Percentiles rank a stretch among this genome's conserved stretches.
phyloP scores from a whole-genome alignment of 2,113 vertebrate species.

The Grammomys dolichurus region DNA sequence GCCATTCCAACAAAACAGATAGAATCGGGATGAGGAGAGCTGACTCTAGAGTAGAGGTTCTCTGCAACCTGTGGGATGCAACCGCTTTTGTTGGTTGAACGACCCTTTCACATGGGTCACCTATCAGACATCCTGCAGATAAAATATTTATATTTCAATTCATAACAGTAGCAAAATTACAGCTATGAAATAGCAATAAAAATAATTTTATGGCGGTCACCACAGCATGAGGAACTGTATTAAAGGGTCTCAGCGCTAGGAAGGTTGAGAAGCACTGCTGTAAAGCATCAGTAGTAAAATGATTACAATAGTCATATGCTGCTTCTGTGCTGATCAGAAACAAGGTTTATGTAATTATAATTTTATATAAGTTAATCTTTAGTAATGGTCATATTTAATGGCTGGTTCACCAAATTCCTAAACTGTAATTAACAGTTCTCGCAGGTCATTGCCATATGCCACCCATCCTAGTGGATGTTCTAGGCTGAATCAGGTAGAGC shows the following conservation, averaged over 20 bases:
- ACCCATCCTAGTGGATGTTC: fast-evolving
- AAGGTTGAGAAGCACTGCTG: not conserved
- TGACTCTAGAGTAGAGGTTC: not conserved
- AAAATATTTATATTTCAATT: not conserved
- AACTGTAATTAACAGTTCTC: not conserved
- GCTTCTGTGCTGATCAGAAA: constrained; percentile 4
- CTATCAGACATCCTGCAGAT: not conserved
- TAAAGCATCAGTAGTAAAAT: not conserved
- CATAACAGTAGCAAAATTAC: not conserved
- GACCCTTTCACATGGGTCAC: not conserved
- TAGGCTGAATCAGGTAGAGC: not conserved
- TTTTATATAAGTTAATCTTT: constrained; percentile 47
- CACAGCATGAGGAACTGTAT: not conserved
- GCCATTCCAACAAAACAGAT: not conserved
- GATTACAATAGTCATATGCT: constrained; percentile 26
- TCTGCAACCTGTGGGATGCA: not conserved
- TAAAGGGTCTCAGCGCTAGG: not conserved
- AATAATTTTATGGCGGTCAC: not conserved
- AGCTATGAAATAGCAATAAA: not conserved
- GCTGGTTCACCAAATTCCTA: not conserved
- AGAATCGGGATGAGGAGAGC: not conserved
- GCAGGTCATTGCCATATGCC: fast-evolving
- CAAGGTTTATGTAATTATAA: constrained; percentile 33
- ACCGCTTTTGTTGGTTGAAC: not conserved
- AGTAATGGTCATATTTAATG: not conserved